phyloP scores from a whole-genome alignment of 2,797 vertebrate species.

The Gephyroberyx darwinii region DNA sequence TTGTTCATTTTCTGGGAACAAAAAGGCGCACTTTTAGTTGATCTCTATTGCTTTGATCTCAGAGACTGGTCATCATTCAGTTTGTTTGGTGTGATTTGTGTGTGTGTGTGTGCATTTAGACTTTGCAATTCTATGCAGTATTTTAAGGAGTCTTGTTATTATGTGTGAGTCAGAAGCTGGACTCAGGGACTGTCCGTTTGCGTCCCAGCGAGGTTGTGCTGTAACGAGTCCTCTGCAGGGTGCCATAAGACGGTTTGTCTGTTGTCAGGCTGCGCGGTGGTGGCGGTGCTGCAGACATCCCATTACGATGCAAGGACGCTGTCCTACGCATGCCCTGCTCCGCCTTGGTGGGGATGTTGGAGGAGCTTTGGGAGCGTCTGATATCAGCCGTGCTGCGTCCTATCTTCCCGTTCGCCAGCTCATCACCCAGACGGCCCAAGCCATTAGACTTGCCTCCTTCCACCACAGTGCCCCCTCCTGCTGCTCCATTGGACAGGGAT shows the following conservation, averaged over 20 bases:
- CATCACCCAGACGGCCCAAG: slow-evolving; percentile 43
- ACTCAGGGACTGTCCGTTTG: slow-evolving; percentile 87
- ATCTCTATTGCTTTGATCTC: slow-evolving; percentile 69
- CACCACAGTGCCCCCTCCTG: slow-evolving; percentile 43
- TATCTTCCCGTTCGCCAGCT: slow-evolving; percentile 73
- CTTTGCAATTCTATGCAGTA: too few species aligned
- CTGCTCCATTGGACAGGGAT: slow-evolving; percentile 76
- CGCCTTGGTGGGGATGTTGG: slow-evolving; percentile 82
- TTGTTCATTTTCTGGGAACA: slow-evolving; percentile 24
- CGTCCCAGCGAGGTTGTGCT: slow-evolving; percentile 83
- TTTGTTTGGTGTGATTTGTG: slow-evolving; percentile 24
- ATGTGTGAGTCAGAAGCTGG: slow-evolving; percentile 84
- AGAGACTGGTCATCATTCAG: slow-evolving; percentile 24
- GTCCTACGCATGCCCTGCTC: slow-evolving; percentile 78
- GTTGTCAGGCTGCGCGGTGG: slow-evolving; percentile 47
- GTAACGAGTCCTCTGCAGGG: slow-evolving; percentile 83
- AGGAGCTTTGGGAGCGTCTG: slow-evolving; percentile 87
- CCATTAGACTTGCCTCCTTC: slow-evolving; percentile 60
- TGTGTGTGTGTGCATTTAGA: background rate
- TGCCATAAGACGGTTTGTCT: slow-evolving; percentile 75
- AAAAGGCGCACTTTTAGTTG: slow-evolving; percentile 18
- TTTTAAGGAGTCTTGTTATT: too few species aligned
- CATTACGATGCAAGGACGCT: slow-evolving; percentile 81
- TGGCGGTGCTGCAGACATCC: slow-evolving; percentile 45
- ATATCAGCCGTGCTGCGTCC: slow-evolving; percentile 70